Base-by-base conservation (phyloP, 2,797 vertebrate species). In the Chelmon rostratus region DNA sequence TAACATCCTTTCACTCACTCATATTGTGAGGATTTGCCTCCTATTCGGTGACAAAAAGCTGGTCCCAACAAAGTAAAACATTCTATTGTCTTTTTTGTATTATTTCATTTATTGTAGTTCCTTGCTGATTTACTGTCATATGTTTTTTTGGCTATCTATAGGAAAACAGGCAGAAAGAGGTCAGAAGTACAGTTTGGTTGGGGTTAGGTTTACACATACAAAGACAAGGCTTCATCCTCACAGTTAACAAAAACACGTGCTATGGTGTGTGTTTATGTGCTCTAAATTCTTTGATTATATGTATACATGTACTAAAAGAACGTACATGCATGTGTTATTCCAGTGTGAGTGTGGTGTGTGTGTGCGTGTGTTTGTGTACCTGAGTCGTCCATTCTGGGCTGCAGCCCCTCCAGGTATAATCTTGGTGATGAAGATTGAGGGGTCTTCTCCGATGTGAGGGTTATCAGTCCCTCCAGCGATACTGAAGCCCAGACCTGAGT, bases 341-440 rank as follows among this genome's bases (percentile, higher is more conserved):
- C 40, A 40, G 52, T 35, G 40, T 23, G 31, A n/a, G 37, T 35
- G 46, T 19, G 37, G 58, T 64, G 40, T 38, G 52, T 40, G 42
- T 8, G 35, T 37, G 19, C 21, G 38, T 49, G 2, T 66, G 50
- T 63, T 53, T 70, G 28, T 94, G 28, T 95, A 99, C 98, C 97
- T 96, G 92, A 99, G 95, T 91, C 97, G 95, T 90, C 97, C 97
- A 75, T 99, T 98, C 91, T 98, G 97, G 33, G 98, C 97, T 71
- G 98, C 98, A 52, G 98, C 98, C 87, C 98, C 98, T 40, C 98
- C 98, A 0, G 97, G 95, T 87, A 99, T 99, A 85, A 99, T 98
- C 95, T 99, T 99, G 66, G 98, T 99, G 92, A 99, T 99, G 93
- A 99, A 99, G 94, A 99, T 98, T 79, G 97, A 97, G 63, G 97